Evolutionary conservation across 2,113 vertebrate genomes (phyloP).

Genomic region (Lycaon pictus): DNA sequence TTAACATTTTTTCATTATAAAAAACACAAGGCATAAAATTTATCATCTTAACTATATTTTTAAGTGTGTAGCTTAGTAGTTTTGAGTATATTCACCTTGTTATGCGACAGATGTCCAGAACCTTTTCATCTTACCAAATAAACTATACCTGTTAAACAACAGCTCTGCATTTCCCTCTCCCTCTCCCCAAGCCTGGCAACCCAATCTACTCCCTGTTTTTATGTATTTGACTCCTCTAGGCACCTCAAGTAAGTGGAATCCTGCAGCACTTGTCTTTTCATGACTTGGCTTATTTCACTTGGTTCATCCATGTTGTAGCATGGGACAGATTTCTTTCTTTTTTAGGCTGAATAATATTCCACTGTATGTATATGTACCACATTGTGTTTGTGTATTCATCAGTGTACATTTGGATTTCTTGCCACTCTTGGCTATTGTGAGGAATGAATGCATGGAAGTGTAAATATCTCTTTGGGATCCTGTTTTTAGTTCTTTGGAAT

Average conservation of each 20-base stretch:
- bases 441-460: background rate
- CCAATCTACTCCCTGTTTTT: background rate
- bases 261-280: background rate
- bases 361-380: background rate
- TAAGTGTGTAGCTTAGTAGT: background rate
- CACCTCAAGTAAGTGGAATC: background rate
- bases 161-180: background rate
- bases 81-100: background rate
- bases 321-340: slow-evolving; percentile 31
- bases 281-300: background rate
- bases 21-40: background rate
- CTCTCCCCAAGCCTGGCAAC: background rate
- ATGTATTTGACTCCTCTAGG: background rate
- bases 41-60: background rate
- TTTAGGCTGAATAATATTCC: background rate
- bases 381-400: background rate
- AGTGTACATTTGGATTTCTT: background rate
- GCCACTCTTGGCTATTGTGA: background rate
- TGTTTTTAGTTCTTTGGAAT: background rate
- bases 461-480: background rate
- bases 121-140: background rate
- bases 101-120: background rate
- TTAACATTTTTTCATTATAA: background rate
- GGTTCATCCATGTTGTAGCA: background rate
- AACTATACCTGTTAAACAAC: background rate